Percentiles rank a stretch among this genome's conserved stretches.
Conservation (phyloP, 1,140 invertebrate species). For the Chymomyza costata region DNA sequence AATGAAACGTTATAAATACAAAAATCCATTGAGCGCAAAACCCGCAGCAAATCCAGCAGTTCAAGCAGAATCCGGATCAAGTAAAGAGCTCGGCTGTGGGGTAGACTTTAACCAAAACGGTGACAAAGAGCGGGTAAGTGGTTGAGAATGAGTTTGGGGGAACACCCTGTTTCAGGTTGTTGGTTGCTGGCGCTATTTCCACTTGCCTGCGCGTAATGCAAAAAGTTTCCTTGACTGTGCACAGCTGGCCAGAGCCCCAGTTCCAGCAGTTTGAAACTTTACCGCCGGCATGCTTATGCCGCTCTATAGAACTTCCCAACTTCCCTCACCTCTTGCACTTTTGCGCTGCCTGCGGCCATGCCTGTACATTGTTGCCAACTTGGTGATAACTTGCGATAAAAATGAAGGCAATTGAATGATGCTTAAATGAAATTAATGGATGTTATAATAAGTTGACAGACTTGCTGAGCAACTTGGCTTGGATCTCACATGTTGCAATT, state of each 20-base stretch:
- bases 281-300: background rate
- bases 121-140: too few relatives aligned
- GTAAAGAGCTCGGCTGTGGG: too few relatives aligned
- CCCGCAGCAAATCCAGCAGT: too few relatives aligned
- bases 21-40: too few relatives aligned
- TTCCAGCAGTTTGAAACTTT: background rate
- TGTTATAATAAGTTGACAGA: conserved; percentile 74
- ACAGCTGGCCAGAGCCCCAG: too few relatives aligned
- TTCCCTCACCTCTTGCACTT: background rate
- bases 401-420: conserved; percentile 71
- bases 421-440: conserved; percentile 73
- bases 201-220: conserved; percentile 46
- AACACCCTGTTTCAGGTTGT: too few relatives aligned
- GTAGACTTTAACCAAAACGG: too few relatives aligned
- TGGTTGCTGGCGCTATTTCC: conserved; percentile 36
- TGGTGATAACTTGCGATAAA: conserved; percentile 63
- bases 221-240: too few relatives aligned
- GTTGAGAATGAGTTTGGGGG: too few relatives aligned
- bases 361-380: conserved; percentile 34
- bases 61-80: too few relatives aligned
- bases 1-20: too few relatives aligned
- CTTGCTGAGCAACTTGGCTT: conserved; percentile 26
- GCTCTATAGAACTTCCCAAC: too few relatives aligned
- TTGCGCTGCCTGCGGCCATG: conserved; percentile 18
- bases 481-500: conserved; percentile 5